Evolutionary conservation across 2,888 invertebrate species (phyloP).

Genomic region (Sialis lutaria): DNA sequence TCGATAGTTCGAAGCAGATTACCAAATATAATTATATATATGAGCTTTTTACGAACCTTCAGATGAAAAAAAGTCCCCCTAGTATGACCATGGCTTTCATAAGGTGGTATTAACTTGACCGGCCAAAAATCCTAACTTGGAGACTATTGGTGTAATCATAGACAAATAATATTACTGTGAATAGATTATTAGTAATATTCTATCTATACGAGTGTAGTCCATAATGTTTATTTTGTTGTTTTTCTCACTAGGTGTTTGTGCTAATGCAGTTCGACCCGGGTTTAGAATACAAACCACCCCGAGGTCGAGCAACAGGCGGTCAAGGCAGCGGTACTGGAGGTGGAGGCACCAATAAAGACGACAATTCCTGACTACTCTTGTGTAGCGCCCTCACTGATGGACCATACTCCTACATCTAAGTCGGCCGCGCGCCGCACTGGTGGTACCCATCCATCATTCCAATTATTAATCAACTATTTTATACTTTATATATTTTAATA

Average conservation of each 20-base stretch:
- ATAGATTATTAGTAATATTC: slow-evolving; percentile 2
- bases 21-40: too few species aligned
- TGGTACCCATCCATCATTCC: slow-evolving; percentile 19
- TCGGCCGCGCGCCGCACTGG: background rate
- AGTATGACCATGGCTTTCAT: too few species aligned
- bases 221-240: slow-evolving; percentile 13
- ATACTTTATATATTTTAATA: slow-evolving; percentile 5
- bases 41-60: too few species aligned
- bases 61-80: too few species aligned
- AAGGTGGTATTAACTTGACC: too few species aligned
- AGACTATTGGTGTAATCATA: too few species aligned
- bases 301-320: slow-evolving; percentile 32
- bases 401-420: slow-evolving; percentile 84
- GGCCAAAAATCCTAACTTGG: too few species aligned
- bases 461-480: slow-evolving; percentile 12
- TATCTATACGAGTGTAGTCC: slow-evolving; percentile 79
- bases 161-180: too few species aligned
- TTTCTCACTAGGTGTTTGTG: slow-evolving; percentile 70
- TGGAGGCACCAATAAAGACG: slow-evolving; percentile 66
- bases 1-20: too few species aligned
- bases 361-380: slow-evolving; percentile 96
- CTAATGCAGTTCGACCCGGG: slow-evolving; percentile 98
- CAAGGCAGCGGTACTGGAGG: slow-evolving; percentile 38
- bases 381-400: slow-evolving; percentile 99
- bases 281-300: slow-evolving; percentile 83